Evolutionary conservation across 2,888 invertebrate species (phyloP).

Genomic region (Leptinotarsa juncta): DNA sequence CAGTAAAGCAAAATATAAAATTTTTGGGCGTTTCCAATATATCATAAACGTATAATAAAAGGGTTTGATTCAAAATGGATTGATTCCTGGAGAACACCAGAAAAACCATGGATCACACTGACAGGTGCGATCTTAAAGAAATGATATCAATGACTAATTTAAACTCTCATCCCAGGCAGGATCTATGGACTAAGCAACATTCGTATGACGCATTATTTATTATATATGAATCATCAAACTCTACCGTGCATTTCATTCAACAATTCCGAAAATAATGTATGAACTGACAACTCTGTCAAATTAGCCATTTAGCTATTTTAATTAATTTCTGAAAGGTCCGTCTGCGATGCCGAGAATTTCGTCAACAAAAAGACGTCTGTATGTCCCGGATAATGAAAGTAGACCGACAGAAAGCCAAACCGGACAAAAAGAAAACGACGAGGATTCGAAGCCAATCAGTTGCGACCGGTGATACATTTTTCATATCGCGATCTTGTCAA

Average conservation of each 20-base stretch:
- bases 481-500: constrained; percentile 62
- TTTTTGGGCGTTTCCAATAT: too few species aligned
- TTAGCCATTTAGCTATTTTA: constrained; percentile 50
- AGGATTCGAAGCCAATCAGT: constrained; percentile 55
- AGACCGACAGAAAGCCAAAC: constrained; percentile 51
- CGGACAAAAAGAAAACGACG: constrained; percentile 41
- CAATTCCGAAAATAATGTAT: constrained; percentile 26
- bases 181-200: too few species aligned
- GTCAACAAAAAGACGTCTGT: constrained; percentile 53
- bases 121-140: too few species aligned
- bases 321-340: constrained; percentile 51
- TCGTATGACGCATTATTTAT: neutral
- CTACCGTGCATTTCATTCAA: neutral
- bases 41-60: too few species aligned
- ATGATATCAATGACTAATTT: too few species aligned
- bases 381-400: constrained; percentile 55
- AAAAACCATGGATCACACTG: too few species aligned
- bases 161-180: too few species aligned
- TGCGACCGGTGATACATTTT: constrained; percentile 62
- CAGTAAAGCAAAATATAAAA: too few species aligned
- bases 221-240: neutral
- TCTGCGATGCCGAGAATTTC: constrained; percentile 50
- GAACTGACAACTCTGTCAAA: constrained; percentile 38
- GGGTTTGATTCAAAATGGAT: too few species aligned
- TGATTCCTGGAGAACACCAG: too few species aligned